These are phyloP conservation scores for Trinectes maculatus DNA, from an alignment of 2,113 vertebrate genomes.

Conservation along the genomic window DNA sequence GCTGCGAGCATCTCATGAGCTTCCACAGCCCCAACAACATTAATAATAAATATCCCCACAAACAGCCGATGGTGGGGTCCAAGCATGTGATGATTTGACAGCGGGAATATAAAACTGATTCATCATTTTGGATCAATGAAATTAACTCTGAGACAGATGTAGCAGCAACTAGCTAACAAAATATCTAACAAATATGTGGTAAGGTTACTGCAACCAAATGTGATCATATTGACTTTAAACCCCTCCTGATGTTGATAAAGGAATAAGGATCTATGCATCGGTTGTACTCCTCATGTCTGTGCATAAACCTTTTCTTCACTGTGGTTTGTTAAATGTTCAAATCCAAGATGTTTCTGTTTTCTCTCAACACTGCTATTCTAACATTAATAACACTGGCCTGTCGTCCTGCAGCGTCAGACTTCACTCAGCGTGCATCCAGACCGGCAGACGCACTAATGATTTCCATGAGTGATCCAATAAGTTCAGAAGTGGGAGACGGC, in stretches of 20 bases:
- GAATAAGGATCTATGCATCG: constrained; percentile 1
- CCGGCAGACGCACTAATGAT: constrained; percentile 74
- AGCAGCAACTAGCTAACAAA: too few relatives aligned
- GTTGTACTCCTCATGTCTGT: background rate
- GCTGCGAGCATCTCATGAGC: constrained; percentile 48
- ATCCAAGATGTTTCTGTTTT: background rate
- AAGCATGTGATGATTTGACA: constrained; percentile 3
- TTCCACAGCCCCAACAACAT: constrained; percentile 42
- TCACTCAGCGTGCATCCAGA: constrained; percentile 73
- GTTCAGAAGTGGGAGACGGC: constrained; percentile 48
- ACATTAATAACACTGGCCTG: too few relatives aligned
- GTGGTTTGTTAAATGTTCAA: background rate
- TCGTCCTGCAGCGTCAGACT: constrained; percentile 48
- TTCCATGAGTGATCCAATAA: constrained; percentile 72
- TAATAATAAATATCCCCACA: constrained; percentile 58
- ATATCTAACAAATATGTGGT: too few relatives aligned
- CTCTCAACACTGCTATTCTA: background rate
- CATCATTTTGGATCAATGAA: constrained; percentile 42
- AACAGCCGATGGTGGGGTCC: constrained; percentile 35
- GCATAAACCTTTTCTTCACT: background rate
- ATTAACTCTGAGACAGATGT: background rate
- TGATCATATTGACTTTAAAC: background rate
- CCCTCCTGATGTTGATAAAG: background rate
- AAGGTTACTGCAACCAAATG: background rate
- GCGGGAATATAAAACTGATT: constrained; percentile 50